These are phyloP conservation scores for Cisticola juncidis DNA, from an alignment of 2,113 vertebrate genomes.

Conservation along the genomic window DNA sequence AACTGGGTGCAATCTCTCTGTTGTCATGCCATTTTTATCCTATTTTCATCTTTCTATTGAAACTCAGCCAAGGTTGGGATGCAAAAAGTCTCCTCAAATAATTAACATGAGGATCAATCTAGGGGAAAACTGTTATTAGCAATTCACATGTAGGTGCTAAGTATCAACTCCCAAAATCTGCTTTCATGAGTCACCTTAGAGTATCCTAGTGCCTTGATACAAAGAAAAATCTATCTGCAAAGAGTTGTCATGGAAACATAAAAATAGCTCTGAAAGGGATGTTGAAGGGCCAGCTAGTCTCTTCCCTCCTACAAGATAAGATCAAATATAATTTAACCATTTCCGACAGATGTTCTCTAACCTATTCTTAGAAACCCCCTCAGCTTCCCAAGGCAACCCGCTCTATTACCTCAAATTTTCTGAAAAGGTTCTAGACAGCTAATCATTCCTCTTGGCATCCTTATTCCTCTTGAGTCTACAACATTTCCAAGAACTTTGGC, in stretches of 20 bases:
- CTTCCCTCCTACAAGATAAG: conserved; percentile 24
- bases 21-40: background rate
- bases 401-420: background rate
- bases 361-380: conserved; percentile 32
- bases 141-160: background rate
- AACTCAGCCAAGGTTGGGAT: too few species aligned
- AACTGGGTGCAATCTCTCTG: background rate
- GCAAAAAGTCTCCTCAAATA: background rate
- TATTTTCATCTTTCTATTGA: too few species aligned
- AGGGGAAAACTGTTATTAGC: background rate
- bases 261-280: conserved; percentile 54
- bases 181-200: conserved; percentile 1
- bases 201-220: background rate
- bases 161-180: background rate
- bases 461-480: background rate
- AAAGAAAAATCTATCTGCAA: conserved; percentile 3
- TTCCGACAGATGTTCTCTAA: conserved; percentile 7
- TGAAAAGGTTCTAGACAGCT: background rate
- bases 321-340: conserved; percentile 43
- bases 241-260: conserved; percentile 55
- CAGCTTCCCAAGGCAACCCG: background rate
- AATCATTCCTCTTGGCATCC: background rate
- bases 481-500: background rate
- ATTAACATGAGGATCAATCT: background rate
- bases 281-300: conserved; percentile 28